Evolutionary conservation across 1,140 invertebrate species (phyloP).

Genomic region (Micrasema minimum): DNA sequence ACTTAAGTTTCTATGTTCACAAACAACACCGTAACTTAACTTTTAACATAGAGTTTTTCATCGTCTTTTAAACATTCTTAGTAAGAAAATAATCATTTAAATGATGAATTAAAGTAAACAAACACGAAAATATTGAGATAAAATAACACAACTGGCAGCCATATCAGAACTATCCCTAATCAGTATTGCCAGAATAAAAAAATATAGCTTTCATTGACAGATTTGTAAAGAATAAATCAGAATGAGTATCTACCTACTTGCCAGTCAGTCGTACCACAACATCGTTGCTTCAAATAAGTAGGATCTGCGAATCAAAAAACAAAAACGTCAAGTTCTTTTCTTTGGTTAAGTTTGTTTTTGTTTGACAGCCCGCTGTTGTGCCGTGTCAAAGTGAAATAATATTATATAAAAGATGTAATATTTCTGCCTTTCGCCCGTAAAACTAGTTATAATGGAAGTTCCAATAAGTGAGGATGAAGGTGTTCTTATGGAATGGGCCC

Average conservation of each 20-base stretch:
- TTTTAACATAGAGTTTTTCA: slow-evolving; percentile 31
- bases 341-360: slow-evolving; percentile 20
- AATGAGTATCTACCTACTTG: neutral
- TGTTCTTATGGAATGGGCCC: slow-evolving; percentile 82
- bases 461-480: slow-evolving; percentile 69
- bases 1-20: slow-evolving; percentile 37
- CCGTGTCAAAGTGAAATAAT: neutral
- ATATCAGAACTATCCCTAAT: slow-evolving; percentile 40
- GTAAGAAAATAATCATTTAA: slow-evolving; percentile 28
- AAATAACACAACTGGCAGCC: slow-evolving; percentile 47
- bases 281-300: too few species aligned
- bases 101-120: slow-evolving; percentile 41
- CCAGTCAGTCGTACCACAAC: neutral
- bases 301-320: neutral
- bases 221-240: slow-evolving; percentile 1
- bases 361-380: neutral
- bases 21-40: slow-evolving; percentile 32
- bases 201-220: slow-evolving; percentile 33
- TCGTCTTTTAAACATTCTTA: slow-evolving; percentile 33
- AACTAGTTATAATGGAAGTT: slow-evolving; percentile 59
- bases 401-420: slow-evolving; percentile 2
- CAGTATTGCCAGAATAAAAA: slow-evolving; percentile 35
- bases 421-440: too few species aligned
- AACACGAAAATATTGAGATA: slow-evolving; percentile 47
- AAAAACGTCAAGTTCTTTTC: slow-evolving; percentile 22